These are phyloP conservation scores for Leucosticte australis DNA, from an alignment of 2,113 vertebrate species.

Conservation along the genomic window DNA sequence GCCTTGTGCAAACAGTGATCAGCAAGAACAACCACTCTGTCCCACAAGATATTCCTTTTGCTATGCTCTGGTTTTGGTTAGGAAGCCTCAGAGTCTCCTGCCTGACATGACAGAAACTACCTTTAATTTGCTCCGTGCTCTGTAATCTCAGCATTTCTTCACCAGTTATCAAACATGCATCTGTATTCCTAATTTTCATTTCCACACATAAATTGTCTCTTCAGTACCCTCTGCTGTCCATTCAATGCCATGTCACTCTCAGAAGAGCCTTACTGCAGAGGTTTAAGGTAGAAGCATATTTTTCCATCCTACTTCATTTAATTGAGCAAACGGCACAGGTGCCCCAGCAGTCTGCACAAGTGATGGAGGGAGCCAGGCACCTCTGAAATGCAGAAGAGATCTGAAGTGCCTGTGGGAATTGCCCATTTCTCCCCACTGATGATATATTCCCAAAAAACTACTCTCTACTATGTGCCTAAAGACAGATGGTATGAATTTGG, in stretches of 20 bases:
- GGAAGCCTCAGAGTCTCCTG: not conserved
- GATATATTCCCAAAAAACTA: not conserved
- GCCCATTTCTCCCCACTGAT: not conserved
- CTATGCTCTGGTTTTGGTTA: not conserved
- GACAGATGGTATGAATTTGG: not conserved
- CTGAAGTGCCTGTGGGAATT: not conserved
- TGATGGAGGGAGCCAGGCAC: not conserved
- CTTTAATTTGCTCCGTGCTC: not conserved
- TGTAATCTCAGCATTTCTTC: not conserved
- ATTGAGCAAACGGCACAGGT: not conserved
- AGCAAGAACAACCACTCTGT: not conserved
- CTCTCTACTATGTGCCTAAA: not conserved
- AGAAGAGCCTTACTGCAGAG: not conserved
- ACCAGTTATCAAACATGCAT: not conserved
- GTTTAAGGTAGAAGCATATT: not conserved
- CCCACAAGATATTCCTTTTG: not conserved
- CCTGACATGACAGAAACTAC: not conserved
- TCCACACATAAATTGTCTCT: slow-evolving; percentile 15
- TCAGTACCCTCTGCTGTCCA: slow-evolving; percentile 45
- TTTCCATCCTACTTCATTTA: not conserved
- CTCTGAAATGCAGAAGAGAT: not conserved
- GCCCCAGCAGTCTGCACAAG: not conserved
- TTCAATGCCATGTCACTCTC: not conserved
- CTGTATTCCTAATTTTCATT: not conserved
- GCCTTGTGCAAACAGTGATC: not conserved